Evolutionary conservation across 2,888 invertebrate genomes (phyloP).

Genomic region (Cryptocephalus primarius): DNA sequence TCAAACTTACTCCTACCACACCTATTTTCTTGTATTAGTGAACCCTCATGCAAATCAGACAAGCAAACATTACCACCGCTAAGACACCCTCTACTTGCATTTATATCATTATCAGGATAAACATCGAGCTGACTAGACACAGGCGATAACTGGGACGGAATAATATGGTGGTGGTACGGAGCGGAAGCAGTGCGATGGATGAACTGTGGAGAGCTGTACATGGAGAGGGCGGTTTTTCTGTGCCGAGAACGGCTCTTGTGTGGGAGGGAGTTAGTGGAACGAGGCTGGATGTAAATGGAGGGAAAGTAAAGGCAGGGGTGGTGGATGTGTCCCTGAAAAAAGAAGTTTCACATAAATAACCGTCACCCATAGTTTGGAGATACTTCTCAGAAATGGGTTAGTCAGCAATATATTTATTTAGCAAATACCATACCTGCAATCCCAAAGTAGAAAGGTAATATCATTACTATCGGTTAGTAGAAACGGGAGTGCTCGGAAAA

Average conservation of each 20-base stretch:
- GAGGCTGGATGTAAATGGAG: slow-evolving; percentile 20
- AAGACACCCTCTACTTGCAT: slow-evolving; percentile 31
- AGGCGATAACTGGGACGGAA: slow-evolving; percentile 26
- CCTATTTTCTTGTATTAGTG: neutral
- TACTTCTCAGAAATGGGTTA: no score
- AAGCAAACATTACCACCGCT: slow-evolving; percentile 6
- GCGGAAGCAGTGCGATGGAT: slow-evolving; percentile 17
- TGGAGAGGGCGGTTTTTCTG: slow-evolving; percentile 28
- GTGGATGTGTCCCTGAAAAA: slow-evolving; percentile 54
- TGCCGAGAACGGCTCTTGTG: slow-evolving; percentile 30
- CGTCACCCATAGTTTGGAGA: neutral
- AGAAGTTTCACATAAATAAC: neutral
- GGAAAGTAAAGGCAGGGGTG: slow-evolving; percentile 66
- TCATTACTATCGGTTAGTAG: no score
- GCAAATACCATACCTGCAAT: no score
- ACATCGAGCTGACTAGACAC: slow-evolving; percentile 28
- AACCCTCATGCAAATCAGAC: neutral
- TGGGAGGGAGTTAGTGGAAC: slow-evolving; percentile 29
- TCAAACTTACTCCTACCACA: neutral
- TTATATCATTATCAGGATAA: slow-evolving; percentile 25
- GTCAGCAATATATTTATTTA: no score
- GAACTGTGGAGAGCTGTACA: slow-evolving; percentile 35
- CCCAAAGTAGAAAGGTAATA: no score
- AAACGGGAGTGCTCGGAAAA: no score
- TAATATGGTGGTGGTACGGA: slow-evolving; percentile 7